Conservation (phyloP, 1,140 invertebrate genomes). For the Tetragonula clypearis region DNA sequence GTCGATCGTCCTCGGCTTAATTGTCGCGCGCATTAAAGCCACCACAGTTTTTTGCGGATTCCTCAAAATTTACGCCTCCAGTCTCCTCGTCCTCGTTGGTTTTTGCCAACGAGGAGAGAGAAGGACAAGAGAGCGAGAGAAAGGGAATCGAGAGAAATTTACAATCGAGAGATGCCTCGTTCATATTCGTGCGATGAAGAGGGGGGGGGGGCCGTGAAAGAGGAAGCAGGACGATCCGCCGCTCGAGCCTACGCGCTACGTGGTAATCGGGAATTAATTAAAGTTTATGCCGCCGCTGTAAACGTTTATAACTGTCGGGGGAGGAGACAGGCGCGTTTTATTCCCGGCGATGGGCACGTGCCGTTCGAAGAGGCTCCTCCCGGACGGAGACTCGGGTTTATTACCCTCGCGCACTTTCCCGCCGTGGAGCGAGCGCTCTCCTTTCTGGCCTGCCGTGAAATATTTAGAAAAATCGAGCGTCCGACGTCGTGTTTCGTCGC, state of each 20-base stretch:
- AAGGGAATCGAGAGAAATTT: no score
- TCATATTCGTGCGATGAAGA: constrained; percentile 28
- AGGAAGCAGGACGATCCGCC: neutral
- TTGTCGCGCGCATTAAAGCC: constrained; percentile 25
- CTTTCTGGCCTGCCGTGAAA: constrained; percentile 11
- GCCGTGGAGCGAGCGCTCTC: neutral
- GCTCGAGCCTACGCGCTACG: constrained; percentile 6
- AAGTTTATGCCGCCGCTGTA: constrained; percentile 78
- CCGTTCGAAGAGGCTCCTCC: constrained; percentile 30
- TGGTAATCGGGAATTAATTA: constrained; percentile 80
- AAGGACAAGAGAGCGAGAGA: neutral
- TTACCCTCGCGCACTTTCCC: neutral
- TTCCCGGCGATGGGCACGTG: constrained; percentile 50
- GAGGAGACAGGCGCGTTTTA: constrained; percentile 74
- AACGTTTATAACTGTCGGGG: constrained; percentile 75
- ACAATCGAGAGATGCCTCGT: neutral
- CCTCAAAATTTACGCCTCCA: constrained; percentile 15
- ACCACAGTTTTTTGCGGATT: constrained; percentile 23
- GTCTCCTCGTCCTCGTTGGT: neutral
- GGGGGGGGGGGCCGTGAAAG: neutral
- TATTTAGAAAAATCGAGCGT: constrained; percentile 58
- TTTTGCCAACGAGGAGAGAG: neutral
- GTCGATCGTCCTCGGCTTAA: constrained; percentile 15
- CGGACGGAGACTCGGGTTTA: constrained; percentile 53
- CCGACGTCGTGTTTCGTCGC: neutral